phyloP scores from a whole-genome alignment of 2,797 vertebrate genomes.

The Micrastur ruficollis region DNA sequence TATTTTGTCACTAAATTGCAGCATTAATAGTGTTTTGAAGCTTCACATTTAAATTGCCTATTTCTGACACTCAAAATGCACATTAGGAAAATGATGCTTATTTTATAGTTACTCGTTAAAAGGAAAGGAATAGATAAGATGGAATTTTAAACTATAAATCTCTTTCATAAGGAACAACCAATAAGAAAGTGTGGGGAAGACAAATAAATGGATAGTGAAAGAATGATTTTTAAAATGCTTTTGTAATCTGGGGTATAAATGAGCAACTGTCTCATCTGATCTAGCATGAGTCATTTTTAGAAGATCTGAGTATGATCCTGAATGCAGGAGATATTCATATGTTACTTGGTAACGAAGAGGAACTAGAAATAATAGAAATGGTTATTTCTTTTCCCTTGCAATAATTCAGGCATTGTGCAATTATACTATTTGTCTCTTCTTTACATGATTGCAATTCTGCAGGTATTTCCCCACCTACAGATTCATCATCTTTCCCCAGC shows the following conservation, averaged over 20 bases:
- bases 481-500: slow-evolving; percentile 36
- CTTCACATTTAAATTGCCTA: slow-evolving; percentile 72
- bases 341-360: slow-evolving; percentile 69
- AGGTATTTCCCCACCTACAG: slow-evolving; percentile 38
- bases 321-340: slow-evolving; percentile 43
- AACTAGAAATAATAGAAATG: slow-evolving; percentile 51
- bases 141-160: slow-evolving; percentile 64
- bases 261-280: slow-evolving; percentile 65
- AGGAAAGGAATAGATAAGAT: slow-evolving; percentile 69
- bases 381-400: slow-evolving; percentile 57
- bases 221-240: slow-evolving; percentile 41
- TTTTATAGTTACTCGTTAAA: slow-evolving; percentile 75
- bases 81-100: slow-evolving; percentile 75
- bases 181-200: slow-evolving; percentile 3
- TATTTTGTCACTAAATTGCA: slow-evolving; percentile 73
- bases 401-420: slow-evolving; percentile 5
- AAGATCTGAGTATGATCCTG: slow-evolving; percentile 42
- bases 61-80: slow-evolving; percentile 72
- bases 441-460: neutral
- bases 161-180: slow-evolving; percentile 62
- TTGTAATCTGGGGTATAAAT: slow-evolving; percentile 64
- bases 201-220: slow-evolving; percentile 63
- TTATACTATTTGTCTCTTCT: slow-evolving; percentile 28
- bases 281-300: slow-evolving; percentile 63
- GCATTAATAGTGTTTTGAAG: slow-evolving; percentile 72